Evolutionary conservation across 2,113 vertebrate species (phyloP), one percentile per base, ranked within the genome.

Genomic region (Talpa occidentalis): DNA sequence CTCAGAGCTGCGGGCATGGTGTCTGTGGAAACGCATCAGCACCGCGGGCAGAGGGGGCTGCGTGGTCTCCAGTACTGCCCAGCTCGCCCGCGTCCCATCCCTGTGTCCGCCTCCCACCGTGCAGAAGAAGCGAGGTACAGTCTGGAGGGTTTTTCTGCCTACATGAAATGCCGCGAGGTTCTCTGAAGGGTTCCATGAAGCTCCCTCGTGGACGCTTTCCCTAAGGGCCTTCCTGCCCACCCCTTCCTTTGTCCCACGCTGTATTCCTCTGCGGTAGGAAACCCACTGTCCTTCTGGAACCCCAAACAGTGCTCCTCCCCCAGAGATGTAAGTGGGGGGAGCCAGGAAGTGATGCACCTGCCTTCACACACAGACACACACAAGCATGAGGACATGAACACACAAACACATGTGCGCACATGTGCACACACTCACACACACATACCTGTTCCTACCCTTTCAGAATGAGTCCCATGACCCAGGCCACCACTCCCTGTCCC

Each of bases 1-100:
- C 42, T 30, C 10, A 64, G 9, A 77, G 17, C 56, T 8, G 6
- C 21, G 56, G 30, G 47, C 2, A 30, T 1, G 26, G 16, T 9
- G 12, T 6, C 2, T 1, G 8, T 10, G 28, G 24, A 84, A n/a
- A 40, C 10, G 16, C n/a, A 3, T 66, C 49, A 21, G 54, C 28
- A n/a, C 26, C n/a, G 4, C 0, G 0, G 60, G 24, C 28, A 35
- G 8, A 69, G 30, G 16, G 47, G 12, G 40, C 24, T 28, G 70
- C 17, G 3, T 73, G 49, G 15, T 66, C 54, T 83, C 78, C 12
- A 40, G 10, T 35, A 32, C 35, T 4, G 67, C 59, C 14, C 30
- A 17, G 7, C 2, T 3, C 70, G 12, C 26, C 32, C 44, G 28
- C 9, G 21, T 26, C 62, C 12, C 10, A 2, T 37, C 12, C 67